Evolutionary conservation across 1,140 invertebrate genomes (phyloP), one percentile per base, ranked within the genome.

Genomic region (Papilio glaucus): DNA sequence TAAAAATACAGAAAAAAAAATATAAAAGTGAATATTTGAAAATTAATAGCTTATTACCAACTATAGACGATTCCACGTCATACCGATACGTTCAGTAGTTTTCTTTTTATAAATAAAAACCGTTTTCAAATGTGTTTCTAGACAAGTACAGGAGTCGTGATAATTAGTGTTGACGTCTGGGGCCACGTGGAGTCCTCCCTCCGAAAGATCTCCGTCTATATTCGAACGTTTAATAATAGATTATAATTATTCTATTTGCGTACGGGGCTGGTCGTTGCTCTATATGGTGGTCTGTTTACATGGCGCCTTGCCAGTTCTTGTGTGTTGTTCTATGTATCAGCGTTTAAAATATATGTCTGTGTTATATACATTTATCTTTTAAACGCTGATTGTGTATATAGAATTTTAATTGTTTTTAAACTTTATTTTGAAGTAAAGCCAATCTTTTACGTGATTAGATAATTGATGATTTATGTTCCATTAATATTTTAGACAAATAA

Each of bases 271-370:
- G 87, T 90, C 88, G 84, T 87, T 90, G 88, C 87, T 86, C 88
- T 90, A 88, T 87, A 87, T 89, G 88, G 87, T 84, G 73, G 78
- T 82, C 79, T 92, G 88, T 90, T 86, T 88, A 90, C 88, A 80
- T 90, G 85, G 83, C 83, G 76, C 62, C 65, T 12, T 72, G 85
- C 85, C 84, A 86, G 79, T 39, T 42, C 61, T 73, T 53, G 72
- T 67, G 77, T 72, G 57, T 75, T 71, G 39, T 45, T 65, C 8
- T 15, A 39, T n/a, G 26, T 24, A 8, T 63, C 33, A n/a, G n/a
- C 61, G 18, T 10, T 49, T 8, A 18, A 49, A 49, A 3, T 33
- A 33, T 33, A 3, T 3, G 2, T 33, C 29, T 33, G 29, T 6
- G 29, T 33, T 33, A 33, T 33, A 33, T 33, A n/a, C n/a, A n/a